phyloP scores from a whole-genome alignment of 2,888 invertebrate species.

The Caenorhabditis afra region DNA sequence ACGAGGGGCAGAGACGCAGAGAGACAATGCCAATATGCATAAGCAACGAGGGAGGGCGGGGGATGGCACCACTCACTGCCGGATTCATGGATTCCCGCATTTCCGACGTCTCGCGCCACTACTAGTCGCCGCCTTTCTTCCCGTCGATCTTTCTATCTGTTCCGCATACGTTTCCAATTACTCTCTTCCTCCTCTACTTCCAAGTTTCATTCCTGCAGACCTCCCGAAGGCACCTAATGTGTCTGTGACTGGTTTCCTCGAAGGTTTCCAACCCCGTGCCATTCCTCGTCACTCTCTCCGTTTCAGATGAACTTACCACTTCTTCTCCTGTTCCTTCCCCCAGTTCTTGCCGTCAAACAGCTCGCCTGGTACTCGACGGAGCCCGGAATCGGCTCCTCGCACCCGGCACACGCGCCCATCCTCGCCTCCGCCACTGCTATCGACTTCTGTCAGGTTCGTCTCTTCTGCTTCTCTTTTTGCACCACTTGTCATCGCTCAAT shows the following conservation, averaged over 20 bases:
- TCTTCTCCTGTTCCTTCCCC: conserved; percentile 21
- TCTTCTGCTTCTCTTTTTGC: conserved; percentile 25
- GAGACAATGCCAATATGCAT: conserved; percentile 54
- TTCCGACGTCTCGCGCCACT: conserved; percentile 21
- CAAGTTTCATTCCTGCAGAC: conserved; percentile 4
- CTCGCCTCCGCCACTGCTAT: conserved; percentile 56
- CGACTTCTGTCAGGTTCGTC: conserved; percentile 62
- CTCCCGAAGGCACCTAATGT: conserved; percentile 5
- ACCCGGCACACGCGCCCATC: conserved; percentile 20
- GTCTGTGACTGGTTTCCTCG: neutral
- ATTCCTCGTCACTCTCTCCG: neutral
- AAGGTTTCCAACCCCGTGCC: neutral
- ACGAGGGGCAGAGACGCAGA: conserved; percentile 40
- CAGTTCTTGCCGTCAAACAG: conserved; percentile 16
- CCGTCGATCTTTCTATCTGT: neutral
- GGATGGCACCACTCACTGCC: conserved; percentile 54
- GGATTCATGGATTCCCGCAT: conserved; percentile 53
- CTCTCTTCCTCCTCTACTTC: neutral
- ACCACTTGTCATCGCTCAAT: conserved; percentile 50
- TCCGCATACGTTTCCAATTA: conserved; percentile 29
- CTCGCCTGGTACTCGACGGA: conserved; percentile 55
- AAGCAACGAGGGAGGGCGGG: conserved; percentile 22
- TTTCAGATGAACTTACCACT: conserved; percentile 30
- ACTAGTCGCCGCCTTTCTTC: neutral
- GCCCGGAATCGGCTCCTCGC: conserved; percentile 20